phyloP scores from a whole-genome alignment of 1,140 invertebrate genomes.

The Drosophila dunni region DNA sequence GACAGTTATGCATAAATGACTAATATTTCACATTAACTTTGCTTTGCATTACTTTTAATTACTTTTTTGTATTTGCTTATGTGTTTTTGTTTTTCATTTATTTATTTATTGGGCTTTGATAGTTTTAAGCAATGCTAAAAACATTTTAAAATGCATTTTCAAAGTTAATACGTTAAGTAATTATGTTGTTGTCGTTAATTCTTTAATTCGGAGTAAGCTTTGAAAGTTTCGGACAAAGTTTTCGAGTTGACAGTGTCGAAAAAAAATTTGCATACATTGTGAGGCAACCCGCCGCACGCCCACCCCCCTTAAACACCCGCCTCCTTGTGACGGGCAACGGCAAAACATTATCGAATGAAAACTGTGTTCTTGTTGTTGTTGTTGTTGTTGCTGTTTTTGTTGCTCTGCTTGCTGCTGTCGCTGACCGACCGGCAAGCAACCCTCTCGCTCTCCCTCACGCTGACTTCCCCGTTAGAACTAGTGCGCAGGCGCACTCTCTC shows the following conservation, averaged over 20 bases:
- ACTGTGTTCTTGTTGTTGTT: constrained; percentile 34
- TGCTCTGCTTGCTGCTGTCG: constrained; percentile 29
- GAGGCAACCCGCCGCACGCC: constrained; percentile 24
- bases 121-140: constrained; percentile 72
- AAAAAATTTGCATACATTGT: constrained; percentile 71
- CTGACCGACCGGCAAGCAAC: constrained; percentile 62
- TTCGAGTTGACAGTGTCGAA: constrained; percentile 57
- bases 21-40: constrained; percentile 62
- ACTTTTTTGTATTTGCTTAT: neutral
- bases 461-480: constrained; percentile 11
- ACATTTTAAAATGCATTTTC: constrained; percentile 82
- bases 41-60: constrained; percentile 30
- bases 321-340: constrained; percentile 1
- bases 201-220: constrained; percentile 65
- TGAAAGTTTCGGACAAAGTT: constrained; percentile 74
- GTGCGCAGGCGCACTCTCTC: constrained; percentile 38
- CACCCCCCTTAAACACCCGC: no score
- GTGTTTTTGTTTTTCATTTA: no score
- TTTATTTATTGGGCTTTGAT: constrained; percentile 18
- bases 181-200: constrained; percentile 42
- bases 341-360: constrained; percentile 50
- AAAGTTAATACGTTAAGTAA: constrained; percentile 73
- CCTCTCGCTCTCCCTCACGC: constrained; percentile 30
- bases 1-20: constrained; percentile 77
- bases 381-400: constrained; percentile 31